phyloP scores from a whole-genome alignment of 1,140 invertebrate genomes.

The Hylaeus volcanicus region DNA sequence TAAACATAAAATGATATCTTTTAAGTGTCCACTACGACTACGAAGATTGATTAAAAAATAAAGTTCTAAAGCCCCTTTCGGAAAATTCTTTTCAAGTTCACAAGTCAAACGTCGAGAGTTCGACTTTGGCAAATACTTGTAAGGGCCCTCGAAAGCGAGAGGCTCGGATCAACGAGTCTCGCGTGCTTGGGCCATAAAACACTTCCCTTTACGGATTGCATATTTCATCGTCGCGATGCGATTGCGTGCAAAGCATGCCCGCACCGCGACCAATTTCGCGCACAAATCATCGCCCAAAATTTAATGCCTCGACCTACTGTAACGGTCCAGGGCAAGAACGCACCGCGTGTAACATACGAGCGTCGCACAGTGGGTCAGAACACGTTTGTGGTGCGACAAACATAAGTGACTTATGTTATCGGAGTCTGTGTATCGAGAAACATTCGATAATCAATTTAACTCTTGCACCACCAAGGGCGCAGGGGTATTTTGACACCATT shows the following conservation, averaged over 20 bases:
- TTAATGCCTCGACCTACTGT: slow-evolving; percentile 29
- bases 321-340: slow-evolving; percentile 20
- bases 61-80: too few relatives aligned
- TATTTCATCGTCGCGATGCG: slow-evolving; percentile 31
- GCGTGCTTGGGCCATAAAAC: neutral
- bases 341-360: neutral
- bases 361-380: too few relatives aligned
- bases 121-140: neutral
- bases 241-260: neutral
- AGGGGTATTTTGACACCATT: too few relatives aligned
- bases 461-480: too few relatives aligned
- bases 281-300: slow-evolving; percentile 40
- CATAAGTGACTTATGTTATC: too few relatives aligned
- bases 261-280: slow-evolving; percentile 17
- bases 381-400: neutral
- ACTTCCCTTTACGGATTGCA: slow-evolving; percentile 6
- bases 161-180: neutral
- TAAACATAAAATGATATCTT: too few relatives aligned
- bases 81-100: neutral
- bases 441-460: too few relatives aligned
- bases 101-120: neutral
- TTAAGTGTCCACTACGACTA: too few relatives aligned
- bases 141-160: neutral
- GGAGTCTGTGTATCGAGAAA: too few relatives aligned
- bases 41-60: too few relatives aligned